A percentile compares a stretch with the other conserved stretches of the same genome.
Evolutionary conservation across 2,797 vertebrate species (phyloP).

Genomic region (Syngnathus acus): DNA sequence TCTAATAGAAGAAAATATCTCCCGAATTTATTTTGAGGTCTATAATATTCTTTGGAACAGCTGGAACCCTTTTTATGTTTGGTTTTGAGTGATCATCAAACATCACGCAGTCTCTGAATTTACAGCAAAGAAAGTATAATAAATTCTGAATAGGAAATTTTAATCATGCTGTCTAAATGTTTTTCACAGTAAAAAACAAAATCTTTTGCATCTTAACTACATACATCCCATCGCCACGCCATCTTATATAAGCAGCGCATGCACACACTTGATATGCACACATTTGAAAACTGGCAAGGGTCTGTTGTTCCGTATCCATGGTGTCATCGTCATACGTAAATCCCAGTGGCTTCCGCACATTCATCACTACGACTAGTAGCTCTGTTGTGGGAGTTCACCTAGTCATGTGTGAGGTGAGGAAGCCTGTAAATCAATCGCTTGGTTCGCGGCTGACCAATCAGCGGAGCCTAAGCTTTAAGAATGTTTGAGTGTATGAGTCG

Average conservation of each 20-base stretch:
- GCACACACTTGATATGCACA: background rate
- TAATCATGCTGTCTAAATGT: background rate
- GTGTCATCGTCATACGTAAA: slow-evolving; percentile 21
- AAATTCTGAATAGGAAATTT: no score
- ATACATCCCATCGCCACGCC: no score
- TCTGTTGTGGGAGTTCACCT: slow-evolving; percentile 29
- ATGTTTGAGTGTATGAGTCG: slow-evolving; percentile 23
- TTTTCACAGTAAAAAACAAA: background rate
- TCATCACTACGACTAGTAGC: slow-evolving; percentile 11
- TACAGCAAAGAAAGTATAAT: no score
- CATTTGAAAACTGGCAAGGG: background rate
- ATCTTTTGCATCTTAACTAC: background rate
- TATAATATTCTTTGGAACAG: no score
- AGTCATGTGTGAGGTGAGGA: slow-evolving; percentile 58
- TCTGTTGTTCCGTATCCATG: slow-evolving; percentile 8
- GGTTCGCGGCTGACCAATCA: slow-evolving; percentile 51
- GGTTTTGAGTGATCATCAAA: no score
- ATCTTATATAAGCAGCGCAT: background rate
- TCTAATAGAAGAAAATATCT: no score
- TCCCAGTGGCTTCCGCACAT: slow-evolving; percentile 13
- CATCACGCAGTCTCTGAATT: no score
- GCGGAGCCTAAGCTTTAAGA: slow-evolving; percentile 28
- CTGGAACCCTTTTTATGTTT: no score
- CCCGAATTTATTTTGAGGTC: no score
- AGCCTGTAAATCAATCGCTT: slow-evolving; percentile 57